A percentile compares a stretch with the other conserved stretches of the same genome.
Evolutionary conservation across 92 coral and sea anemone species (phyloP).

Genomic region (Porites divaricata): DNA sequence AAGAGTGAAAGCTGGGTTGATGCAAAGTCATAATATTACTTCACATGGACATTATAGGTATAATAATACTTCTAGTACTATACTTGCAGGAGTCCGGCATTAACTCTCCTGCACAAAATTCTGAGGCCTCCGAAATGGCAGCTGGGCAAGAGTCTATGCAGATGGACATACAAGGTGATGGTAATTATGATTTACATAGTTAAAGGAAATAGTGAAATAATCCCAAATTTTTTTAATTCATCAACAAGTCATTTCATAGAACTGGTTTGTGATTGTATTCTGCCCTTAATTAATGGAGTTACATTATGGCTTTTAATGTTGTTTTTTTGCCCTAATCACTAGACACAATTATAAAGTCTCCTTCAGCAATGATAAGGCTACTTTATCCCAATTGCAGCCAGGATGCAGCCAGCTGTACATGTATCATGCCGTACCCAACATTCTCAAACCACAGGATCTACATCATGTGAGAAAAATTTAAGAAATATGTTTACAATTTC

Average conservation of each 20-base stretch:
- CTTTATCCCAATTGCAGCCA: background rate
- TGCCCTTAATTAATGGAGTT: no score
- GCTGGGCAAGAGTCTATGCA: background rate
- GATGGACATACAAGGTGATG: background rate
- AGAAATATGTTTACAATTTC: no score
- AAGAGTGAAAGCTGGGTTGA: no score
- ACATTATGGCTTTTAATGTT: no score
- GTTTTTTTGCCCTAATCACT: no score
- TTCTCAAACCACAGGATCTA: background rate
- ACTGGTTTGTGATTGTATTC: no score
- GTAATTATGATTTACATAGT: no score
- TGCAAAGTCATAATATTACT: background rate
- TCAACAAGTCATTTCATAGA: no score
- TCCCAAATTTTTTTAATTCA: no score
- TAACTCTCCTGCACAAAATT: background rate
- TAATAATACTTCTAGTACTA: background rate
- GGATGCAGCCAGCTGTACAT: background rate
- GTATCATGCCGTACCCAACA: background rate
- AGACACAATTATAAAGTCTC: no score
- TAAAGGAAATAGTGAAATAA: background rate
- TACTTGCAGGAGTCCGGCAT: background rate
- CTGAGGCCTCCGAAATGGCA: background rate
- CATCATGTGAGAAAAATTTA: background rate
- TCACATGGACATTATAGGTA: background rate
- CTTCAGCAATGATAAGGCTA: no score